A percentile compares a stretch with the other conserved stretches of the same genome.
Evolutionary conservation across 2,797 vertebrate genomes (phyloP).

Genomic region (Brachyrhaphis roseni): DNA sequence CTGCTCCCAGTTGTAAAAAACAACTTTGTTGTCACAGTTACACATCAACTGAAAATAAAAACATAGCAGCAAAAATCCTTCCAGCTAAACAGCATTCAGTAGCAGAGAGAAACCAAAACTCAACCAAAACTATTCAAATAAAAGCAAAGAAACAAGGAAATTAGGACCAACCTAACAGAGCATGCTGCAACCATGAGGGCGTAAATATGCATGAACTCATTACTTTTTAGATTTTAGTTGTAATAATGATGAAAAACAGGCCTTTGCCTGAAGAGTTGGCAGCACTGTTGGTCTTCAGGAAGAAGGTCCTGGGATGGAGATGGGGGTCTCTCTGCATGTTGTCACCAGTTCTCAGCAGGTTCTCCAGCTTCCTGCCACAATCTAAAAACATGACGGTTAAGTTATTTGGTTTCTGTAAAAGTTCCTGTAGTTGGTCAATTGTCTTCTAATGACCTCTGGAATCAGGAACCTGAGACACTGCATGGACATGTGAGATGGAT

Average conservation of each 20-base stretch:
- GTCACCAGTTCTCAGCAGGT: not conserved
- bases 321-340: not conserved
- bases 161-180: no score
- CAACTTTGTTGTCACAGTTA: no score
- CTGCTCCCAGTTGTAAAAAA: no score
- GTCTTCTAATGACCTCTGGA: not conserved
- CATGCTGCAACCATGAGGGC: no score
- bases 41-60: no score
- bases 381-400: not conserved
- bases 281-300: not conserved
- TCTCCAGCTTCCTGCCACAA: not conserved
- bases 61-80: no score
- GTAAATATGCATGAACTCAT: not conserved
- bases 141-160: not conserved
- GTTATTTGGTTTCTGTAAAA: not conserved
- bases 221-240: not conserved
- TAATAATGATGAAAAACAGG: not conserved
- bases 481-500: not conserved
- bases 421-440: not conserved
- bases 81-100: no score
- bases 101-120: no score
- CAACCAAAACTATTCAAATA: no score
- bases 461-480: no score
- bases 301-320: not conserved
- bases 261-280: not conserved